phyloP scores from a whole-genome alignment of 1,140 invertebrate species.

The Pseudomyrmex gracilis region DNA sequence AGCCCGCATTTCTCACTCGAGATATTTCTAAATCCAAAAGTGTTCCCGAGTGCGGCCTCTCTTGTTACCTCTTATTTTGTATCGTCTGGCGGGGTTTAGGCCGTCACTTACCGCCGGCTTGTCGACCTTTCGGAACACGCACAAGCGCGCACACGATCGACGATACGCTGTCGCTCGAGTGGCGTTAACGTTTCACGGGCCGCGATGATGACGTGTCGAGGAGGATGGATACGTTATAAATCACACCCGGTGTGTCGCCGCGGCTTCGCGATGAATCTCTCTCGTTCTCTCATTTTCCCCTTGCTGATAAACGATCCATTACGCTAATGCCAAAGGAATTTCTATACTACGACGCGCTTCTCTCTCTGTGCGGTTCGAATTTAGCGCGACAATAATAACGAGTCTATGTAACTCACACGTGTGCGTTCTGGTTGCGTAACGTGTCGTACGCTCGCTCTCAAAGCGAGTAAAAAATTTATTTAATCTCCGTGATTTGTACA shows the following conservation, averaged over 20 bases:
- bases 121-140: slow-evolving; percentile 11
- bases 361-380: neutral
- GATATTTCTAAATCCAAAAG: slow-evolving; percentile 58
- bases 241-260: neutral
- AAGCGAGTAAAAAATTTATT: neutral
- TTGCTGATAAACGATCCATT: too few relatives aligned
- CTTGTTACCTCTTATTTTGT: slow-evolving; percentile 38
- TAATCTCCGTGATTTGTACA: neutral
- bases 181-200: slow-evolving; percentile 43
- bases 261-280: neutral
- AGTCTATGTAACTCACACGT: neutral
- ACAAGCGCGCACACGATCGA: neutral
- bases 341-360: too few relatives aligned
- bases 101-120: slow-evolving; percentile 35
- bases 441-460: neutral
- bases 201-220: slow-evolving; percentile 36
- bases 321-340: neutral
- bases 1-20: slow-evolving; percentile 28
- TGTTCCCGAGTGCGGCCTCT: slow-evolving; percentile 18
- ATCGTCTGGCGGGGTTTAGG: slow-evolving; percentile 37
- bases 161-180: slow-evolving; percentile 17
- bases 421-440: neutral
- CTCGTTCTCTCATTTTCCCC: slow-evolving; percentile 2
- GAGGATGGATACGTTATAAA: slow-evolving; percentile 21
- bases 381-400: neutral